Evolutionary conservation across 1,140 invertebrate species (phyloP).

Genomic region (Drosophila ambigua): DNA sequence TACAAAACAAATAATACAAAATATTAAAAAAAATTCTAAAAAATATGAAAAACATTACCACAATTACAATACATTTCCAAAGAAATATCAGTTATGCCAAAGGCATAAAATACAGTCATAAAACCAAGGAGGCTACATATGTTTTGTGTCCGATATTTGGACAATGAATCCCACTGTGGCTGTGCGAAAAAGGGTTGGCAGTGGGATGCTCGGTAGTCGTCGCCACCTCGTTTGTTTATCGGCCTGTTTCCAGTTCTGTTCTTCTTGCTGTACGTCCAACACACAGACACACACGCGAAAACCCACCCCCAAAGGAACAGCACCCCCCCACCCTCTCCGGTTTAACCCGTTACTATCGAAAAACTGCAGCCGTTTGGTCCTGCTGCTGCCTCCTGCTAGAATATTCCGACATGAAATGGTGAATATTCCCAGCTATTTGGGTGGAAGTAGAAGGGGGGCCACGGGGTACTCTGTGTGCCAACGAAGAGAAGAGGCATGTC

Average conservation of each 20-base stretch:
- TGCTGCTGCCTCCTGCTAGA: not conserved
- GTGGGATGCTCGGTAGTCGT: conserved; percentile 5
- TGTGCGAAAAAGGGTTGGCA: conserved; percentile 11
- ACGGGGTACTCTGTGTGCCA: no score
- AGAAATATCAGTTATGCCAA: no score
- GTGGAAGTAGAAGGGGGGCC: conserved; percentile 9
- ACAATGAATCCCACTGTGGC: not conserved
- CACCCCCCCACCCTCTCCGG: conserved; percentile 10
- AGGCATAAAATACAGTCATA: no score
- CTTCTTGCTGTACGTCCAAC: conserved; percentile 26
- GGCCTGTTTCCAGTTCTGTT: conserved; percentile 41
- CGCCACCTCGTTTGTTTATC: conserved; percentile 46
- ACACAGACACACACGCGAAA: not conserved
- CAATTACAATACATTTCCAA: no score
- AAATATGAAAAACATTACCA: no score
- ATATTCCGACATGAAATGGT: conserved; percentile 26
- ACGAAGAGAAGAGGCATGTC: no score
- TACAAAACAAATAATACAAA: no score
- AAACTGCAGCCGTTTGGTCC: conserved; percentile 55
- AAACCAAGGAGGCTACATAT: no score
- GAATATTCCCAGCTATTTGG: conserved; percentile 31
- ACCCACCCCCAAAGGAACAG: conserved; percentile 28
- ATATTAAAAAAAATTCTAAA: no score
- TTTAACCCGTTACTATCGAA: conserved; percentile 46
- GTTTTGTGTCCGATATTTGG: no score